Conservation (phyloP, 2,113 vertebrate species). For the Perca schrenkii region DNA sequence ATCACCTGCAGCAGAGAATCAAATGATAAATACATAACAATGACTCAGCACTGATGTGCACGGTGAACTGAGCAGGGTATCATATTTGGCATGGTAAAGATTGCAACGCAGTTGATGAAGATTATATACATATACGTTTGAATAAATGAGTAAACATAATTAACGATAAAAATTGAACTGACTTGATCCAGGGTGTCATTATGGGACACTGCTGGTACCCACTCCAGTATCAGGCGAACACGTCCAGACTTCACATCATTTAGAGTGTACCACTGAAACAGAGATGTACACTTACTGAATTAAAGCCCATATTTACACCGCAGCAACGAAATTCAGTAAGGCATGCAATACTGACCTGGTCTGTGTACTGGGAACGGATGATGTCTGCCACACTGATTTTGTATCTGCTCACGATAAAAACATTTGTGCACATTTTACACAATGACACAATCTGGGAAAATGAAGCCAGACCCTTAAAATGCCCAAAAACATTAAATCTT, state of each 20-base stretch:
- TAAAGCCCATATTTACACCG: not conserved
- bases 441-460: not conserved
- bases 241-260: slow-evolving; percentile 89
- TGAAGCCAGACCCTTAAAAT: not conserved
- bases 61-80: not conserved
- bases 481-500: not conserved
- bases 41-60: slow-evolving; percentile 47
- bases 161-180: slow-evolving; percentile 2
- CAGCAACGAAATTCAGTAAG: not conserved
- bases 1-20: slow-evolving; percentile 81
- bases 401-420: slow-evolving; percentile 61
- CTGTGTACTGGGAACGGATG: slow-evolving; percentile 75
- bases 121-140: not conserved
- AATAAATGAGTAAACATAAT: not conserved
- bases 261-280: slow-evolving; percentile 89
- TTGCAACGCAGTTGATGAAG: not conserved
- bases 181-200: slow-evolving; percentile 86
- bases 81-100: not conserved
- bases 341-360: slow-evolving; percentile 70
- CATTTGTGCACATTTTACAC: not conserved
- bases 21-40: slow-evolving; percentile 34
- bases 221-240: slow-evolving; percentile 89
- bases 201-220: slow-evolving; percentile 81
- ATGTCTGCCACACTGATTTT: slow-evolving; percentile 76
- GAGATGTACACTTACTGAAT: not conserved